These are phyloP conservation scores for Phorcus lineatus DNA, from an alignment of 2,888 invertebrate species.

Conservation along the genomic window DNA sequence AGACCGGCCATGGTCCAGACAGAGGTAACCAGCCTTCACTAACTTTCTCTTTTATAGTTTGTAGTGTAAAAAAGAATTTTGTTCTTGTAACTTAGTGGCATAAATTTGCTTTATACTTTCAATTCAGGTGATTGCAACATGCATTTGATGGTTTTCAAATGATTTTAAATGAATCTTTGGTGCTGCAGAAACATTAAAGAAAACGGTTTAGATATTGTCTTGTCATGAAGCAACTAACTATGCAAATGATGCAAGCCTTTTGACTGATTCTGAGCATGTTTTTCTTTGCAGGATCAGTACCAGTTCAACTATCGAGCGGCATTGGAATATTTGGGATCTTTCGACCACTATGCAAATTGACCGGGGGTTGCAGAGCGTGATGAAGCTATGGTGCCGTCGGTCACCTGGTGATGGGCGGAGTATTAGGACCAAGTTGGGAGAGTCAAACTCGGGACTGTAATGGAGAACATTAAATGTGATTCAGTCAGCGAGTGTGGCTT, in stretches of 20 bases:
- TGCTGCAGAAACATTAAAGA: no score
- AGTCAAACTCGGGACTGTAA: not conserved
- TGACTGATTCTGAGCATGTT: not conserved
- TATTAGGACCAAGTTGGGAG: not conserved
- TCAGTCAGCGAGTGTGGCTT: not conserved
- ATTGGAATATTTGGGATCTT: slow-evolving; percentile 97
- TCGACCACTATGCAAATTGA: slow-evolving; percentile 84
- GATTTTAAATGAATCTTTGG: no score
- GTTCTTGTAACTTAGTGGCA: no score
- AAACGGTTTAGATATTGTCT: no score
- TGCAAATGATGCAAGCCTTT: not conserved
- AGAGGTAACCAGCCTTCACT: slow-evolving; percentile 82
- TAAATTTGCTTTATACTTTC: no score
- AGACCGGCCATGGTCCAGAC: slow-evolving; percentile 99
- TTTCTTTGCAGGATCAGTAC: slow-evolving; percentile 87
- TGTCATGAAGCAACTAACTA: no score
- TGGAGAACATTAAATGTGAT: not conserved
- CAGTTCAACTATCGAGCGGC: slow-evolving; percentile 99
- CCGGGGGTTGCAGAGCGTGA: not conserved
- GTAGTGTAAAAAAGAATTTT: no score
- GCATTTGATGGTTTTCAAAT: no score
- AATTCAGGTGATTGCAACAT: no score
- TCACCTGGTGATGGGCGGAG: slow-evolving; percentile 4
- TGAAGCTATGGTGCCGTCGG: slow-evolving; percentile 32
- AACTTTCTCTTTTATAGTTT: no score